Percentiles rank a stretch among this genome's conserved stretches.
Evolutionary conservation across 2,888 invertebrate genomes (phyloP).

Genomic region (Rutpela maculata): DNA sequence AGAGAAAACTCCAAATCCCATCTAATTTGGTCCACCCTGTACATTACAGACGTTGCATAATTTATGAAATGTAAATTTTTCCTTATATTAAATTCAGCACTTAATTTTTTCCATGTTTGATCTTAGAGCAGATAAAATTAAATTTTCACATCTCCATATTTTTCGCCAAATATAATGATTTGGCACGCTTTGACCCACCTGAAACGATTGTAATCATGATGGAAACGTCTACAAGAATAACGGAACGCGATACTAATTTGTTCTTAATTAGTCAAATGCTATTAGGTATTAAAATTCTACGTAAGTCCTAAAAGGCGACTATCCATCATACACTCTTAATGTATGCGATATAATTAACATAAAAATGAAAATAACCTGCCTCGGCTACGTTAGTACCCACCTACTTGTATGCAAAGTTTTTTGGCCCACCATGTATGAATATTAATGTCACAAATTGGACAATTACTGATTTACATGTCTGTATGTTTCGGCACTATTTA

Average conservation of each 20-base stretch:
- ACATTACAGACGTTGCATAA: too few species aligned
- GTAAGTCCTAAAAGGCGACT: not conserved
- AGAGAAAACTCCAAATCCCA: too few species aligned
- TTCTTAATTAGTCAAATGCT: not conserved
- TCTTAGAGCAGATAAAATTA: too few species aligned
- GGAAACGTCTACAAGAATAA: not conserved
- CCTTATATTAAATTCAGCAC: too few species aligned
- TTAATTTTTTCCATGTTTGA: too few species aligned
- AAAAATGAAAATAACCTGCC: not conserved
- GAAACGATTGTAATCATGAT: not conserved
- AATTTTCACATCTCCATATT: too few species aligned
- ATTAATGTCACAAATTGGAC: slow-evolving; percentile 58
- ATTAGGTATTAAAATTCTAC: not conserved
- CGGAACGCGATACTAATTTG: not conserved
- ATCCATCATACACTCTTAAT: not conserved
- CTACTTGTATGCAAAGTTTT: slow-evolving; percentile 29
- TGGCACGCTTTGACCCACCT: not conserved
- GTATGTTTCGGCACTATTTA: slow-evolving; percentile 56
- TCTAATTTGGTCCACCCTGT: too few species aligned
- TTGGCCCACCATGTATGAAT: slow-evolving; percentile 48
- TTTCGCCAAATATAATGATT: not conserved
- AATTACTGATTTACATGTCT: slow-evolving; percentile 51
- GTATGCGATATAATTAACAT: not conserved
- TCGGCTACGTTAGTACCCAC: not conserved
- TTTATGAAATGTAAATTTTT: too few species aligned